Evolutionary conservation across 92 coral and sea anemone genomes (phyloP).

Genomic region (Zoanthus sociatus): DNA sequence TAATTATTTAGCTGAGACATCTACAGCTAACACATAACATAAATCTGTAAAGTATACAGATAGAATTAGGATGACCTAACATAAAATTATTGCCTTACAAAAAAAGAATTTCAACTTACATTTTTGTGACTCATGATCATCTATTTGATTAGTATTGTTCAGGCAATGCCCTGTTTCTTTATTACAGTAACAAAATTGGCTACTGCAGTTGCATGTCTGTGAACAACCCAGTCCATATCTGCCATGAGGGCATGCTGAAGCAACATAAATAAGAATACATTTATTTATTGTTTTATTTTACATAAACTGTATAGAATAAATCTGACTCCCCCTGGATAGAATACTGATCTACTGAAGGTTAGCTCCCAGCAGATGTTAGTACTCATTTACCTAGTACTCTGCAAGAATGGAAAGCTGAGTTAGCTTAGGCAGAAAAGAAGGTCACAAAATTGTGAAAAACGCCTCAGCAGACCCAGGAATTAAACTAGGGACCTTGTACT

Average conservation of each 20-base stretch:
- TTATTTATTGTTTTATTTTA: neutral
- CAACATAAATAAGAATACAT: neutral
- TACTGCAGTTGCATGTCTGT: constrained; percentile 65
- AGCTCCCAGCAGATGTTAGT: no score
- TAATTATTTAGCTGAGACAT: no score
- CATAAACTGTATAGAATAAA: neutral
- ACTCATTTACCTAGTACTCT: no score
- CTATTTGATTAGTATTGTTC: neutral
- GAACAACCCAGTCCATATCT: constrained; percentile 73
- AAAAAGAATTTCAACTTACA: neutral
- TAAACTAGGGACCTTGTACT: no score
- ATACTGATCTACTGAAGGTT: no score
- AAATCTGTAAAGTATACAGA: neutral
- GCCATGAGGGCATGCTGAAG: constrained; percentile 77
- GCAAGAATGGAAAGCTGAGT: no score
- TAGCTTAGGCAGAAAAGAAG: no score
- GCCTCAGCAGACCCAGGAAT: no score
- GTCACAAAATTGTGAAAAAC: no score
- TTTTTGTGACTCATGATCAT: neutral
- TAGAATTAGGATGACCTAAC: neutral
- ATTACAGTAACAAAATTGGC: constrained; percentile 72
- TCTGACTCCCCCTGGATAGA: no score
- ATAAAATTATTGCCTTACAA: neutral
- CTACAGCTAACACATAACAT: neutral
- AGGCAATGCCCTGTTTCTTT: constrained; percentile 75